Conservation (phyloP, 2,888 invertebrate species). For the Danaus chrysippus region DNA sequence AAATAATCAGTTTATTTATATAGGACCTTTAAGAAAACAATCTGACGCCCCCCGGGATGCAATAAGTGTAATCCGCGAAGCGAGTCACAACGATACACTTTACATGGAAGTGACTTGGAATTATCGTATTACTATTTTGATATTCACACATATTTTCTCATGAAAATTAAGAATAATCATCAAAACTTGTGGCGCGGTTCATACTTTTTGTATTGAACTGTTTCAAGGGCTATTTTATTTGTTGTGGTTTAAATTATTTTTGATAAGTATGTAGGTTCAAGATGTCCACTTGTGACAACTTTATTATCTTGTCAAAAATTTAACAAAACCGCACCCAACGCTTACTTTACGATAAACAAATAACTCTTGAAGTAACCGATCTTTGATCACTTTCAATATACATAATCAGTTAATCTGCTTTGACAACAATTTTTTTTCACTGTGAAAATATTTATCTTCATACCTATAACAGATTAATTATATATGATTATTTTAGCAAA, state of each 20-base stretch:
- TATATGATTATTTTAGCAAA: no score
- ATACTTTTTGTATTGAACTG: neutral
- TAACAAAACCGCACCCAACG: neutral
- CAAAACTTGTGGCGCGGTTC: neutral
- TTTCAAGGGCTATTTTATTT: no score
- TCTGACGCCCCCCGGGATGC: slow-evolving; percentile 62
- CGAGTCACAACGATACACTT: slow-evolving; percentile 20
- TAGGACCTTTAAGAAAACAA: slow-evolving; percentile 61
- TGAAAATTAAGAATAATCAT: neutral
- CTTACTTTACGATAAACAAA: neutral
- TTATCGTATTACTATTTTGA: no score
- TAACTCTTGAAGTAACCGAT: neutral
- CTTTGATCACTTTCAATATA: neutral
- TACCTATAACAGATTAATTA: no score
- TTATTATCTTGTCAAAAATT: neutral
- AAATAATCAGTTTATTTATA: slow-evolving; percentile 70
- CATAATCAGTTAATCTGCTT: neutral
- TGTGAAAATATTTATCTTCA: neutral
- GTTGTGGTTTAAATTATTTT: no score
- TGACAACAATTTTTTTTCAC: neutral
- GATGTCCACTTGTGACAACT: neutral
- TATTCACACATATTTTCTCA: no score
- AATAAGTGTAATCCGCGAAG: slow-evolving; percentile 67
- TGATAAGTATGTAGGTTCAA: no score
- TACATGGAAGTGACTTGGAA: slow-evolving; percentile 27